Conservation (phyloP, 1,140 invertebrate species). For the Babylonia areolata region DNA sequence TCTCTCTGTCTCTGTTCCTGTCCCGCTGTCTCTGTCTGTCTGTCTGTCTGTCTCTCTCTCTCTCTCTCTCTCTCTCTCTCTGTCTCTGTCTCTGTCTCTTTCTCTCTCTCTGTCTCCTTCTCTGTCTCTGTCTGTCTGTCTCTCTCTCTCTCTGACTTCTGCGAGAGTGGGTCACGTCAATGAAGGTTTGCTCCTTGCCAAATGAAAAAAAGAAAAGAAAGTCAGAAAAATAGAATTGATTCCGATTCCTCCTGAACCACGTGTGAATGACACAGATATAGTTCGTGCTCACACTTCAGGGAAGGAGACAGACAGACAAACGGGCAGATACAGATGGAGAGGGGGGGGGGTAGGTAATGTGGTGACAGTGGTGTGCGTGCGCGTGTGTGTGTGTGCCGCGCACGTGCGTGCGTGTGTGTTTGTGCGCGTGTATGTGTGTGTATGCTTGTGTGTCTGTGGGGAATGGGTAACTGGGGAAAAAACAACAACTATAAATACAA, state of each 20-base stretch:
- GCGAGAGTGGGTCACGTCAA: background rate
- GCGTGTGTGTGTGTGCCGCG: background rate
- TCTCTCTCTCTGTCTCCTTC: background rate
- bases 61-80: background rate
- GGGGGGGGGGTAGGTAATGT: background rate
- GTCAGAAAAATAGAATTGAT: too few relatives aligned
- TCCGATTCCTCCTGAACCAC: too few relatives aligned
- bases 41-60: background rate
- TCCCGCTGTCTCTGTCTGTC: background rate
- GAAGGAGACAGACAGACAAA: background rate
- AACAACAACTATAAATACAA: background rate
- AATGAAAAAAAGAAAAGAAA: too few relatives aligned
- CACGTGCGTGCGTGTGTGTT: too few relatives aligned
- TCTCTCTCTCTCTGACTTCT: background rate
- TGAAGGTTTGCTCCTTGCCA: too few relatives aligned
- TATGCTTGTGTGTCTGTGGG: too few relatives aligned
- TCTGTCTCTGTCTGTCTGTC: background rate
- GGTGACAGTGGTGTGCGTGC: background rate
- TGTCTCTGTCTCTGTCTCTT: background rate
- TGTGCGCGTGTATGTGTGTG: too few relatives aligned
- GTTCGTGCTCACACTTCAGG: background rate
- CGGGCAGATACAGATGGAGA: background rate
- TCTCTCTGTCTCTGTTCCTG: background rate
- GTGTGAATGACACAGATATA: background rate
- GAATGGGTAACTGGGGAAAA: background rate